These are phyloP conservation scores for Microcebus griseorufus DNA, from an alignment of 2,113 vertebrate genomes.

Conservation along the genomic window DNA sequence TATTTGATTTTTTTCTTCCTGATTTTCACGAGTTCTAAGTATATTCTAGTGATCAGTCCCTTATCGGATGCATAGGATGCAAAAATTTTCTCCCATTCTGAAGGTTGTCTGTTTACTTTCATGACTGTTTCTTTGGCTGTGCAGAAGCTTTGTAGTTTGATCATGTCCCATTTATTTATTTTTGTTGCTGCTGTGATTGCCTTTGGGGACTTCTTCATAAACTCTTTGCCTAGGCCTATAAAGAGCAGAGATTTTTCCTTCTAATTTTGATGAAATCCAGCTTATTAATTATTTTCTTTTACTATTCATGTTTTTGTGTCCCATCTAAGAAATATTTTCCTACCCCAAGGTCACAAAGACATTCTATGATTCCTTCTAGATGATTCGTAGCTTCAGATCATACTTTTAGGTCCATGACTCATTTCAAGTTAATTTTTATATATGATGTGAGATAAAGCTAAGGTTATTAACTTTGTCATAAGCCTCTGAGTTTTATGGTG, in stretches of 20 bases:
- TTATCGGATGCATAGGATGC: too few species aligned
- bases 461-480: not conserved
- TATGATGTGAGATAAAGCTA: not conserved
- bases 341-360: not conserved
- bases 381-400: not conserved
- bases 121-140: too few species aligned
- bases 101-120: too few species aligned
- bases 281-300: conserved; percentile 6
- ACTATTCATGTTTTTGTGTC: not conserved
- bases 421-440: not conserved
- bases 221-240: too few species aligned
- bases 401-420: not conserved
- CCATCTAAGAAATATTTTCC: not conserved
- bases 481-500: not conserved
- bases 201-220: too few species aligned
- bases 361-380: not conserved
- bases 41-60: too few species aligned
- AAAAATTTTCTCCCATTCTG: too few species aligned
- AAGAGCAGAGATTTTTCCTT: not conserved
- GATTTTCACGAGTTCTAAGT: too few species aligned
- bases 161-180: too few species aligned
- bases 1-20: too few species aligned
- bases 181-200: too few species aligned
- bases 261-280: not conserved
- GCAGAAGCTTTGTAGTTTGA: too few species aligned